These are phyloP conservation scores for Frankliniella fusca DNA, from an alignment of 2,888 invertebrate genomes.

Conservation along the genomic window DNA sequence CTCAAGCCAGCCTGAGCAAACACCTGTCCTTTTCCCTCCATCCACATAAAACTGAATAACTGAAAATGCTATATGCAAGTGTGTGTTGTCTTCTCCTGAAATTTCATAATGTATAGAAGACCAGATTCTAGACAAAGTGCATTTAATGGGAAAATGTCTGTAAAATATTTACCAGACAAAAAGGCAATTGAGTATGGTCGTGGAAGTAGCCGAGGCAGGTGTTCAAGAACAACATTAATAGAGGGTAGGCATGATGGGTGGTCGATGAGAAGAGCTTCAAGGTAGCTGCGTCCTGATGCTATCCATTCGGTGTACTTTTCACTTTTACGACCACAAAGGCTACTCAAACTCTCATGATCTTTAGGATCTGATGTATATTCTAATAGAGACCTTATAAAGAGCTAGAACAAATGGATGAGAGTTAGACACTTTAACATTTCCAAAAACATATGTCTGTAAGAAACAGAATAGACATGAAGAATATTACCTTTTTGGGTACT, in stretches of 20 bases:
- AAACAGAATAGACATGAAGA: neutral
- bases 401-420: neutral
- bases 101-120: neutral
- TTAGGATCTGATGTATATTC: neutral
- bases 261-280: neutral
- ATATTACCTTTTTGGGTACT: neutral
- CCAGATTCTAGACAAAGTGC: no score
- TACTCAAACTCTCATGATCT: neutral
- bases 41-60: neutral
- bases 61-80: slow-evolving; percentile 3
- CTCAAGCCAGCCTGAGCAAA: neutral
- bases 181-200: neutral
- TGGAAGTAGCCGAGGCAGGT: neutral
- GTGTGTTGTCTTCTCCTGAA: neutral
- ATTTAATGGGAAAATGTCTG: no score
- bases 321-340: neutral
- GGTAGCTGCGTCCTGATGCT: neutral
- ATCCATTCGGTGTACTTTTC: neutral
- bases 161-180: neutral
- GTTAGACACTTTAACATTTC: neutral
- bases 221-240: slow-evolving; percentile 12
- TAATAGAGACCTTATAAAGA: neutral
- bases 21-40: neutral
- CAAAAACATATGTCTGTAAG: neutral
- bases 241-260: neutral